phyloP scores from a whole-genome alignment of 2,113 vertebrate genomes.

The Physeter macrocephalus region DNA sequence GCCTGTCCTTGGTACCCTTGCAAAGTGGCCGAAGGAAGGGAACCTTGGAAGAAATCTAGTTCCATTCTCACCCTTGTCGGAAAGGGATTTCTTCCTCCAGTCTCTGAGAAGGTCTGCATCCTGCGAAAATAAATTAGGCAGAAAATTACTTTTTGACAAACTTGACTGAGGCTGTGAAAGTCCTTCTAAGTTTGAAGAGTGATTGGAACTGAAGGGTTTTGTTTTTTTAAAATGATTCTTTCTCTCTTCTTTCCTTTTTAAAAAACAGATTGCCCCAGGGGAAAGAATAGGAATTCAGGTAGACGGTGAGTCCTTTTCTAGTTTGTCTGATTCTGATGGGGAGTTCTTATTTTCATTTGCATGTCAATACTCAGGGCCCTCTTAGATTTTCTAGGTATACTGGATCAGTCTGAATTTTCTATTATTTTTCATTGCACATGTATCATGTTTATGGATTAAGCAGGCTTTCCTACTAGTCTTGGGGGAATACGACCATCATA shows the following conservation, averaged over 20 bases:
- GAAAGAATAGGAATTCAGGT: constrained; percentile 46
- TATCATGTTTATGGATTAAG: neutral
- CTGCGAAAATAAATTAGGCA: constrained; percentile 68
- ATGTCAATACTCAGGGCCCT: neutral
- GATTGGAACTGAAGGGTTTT: neutral
- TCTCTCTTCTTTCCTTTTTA: neutral
- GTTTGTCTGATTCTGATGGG: neutral
- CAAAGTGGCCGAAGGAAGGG: neutral
- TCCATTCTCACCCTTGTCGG: neutral
- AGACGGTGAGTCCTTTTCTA: neutral
- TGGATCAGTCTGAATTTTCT: neutral
- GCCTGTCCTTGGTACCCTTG: neutral
- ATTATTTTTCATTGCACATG: neutral
- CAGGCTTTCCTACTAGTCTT: neutral
- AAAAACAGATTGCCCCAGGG: constrained; percentile 40
- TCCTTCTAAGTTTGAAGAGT: constrained; percentile 67
- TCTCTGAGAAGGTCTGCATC: constrained; percentile 46
- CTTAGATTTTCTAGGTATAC: neutral
- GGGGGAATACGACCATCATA: neutral
- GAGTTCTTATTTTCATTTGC: neutral
- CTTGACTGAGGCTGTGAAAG: constrained; percentile 57
- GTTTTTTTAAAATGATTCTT: neutral
- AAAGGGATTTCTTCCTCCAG: constrained; percentile 32
- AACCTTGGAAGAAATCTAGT: neutral
- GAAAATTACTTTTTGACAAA: constrained; percentile 64